A percentile compares a stretch with the other conserved stretches of the same genome.
Conservation (phyloP, 2,888 invertebrate genomes). For the Machimus atricapillus region DNA sequence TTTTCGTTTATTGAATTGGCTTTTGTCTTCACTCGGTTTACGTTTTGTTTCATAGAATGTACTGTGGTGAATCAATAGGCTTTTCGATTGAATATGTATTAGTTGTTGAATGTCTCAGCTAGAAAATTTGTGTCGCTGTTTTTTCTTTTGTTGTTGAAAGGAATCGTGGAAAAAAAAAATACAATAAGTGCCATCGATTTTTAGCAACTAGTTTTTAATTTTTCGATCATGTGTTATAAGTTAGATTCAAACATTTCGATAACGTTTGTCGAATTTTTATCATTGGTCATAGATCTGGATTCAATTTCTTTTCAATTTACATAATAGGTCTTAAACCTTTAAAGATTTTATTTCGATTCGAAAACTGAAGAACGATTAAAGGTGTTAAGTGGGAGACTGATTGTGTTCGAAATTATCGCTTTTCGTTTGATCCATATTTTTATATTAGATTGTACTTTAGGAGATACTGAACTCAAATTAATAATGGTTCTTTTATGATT, state of each 20-base stretch:
- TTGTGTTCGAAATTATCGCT: neutral
- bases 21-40: neutral
- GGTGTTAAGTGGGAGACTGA: neutral
- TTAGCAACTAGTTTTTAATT: neutral
- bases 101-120: neutral
- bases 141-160: neutral
- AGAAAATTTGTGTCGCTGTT: neutral
- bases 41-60: neutral
- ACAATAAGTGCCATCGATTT: neutral
- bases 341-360: neutral
- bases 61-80: neutral
- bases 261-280: neutral
- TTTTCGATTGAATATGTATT: neutral
- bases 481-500: no score
- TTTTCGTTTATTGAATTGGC: slow-evolving; percentile 5
- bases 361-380: neutral
- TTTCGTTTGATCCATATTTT: neutral
- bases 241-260: neutral
- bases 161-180: neutral
- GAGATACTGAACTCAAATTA: neutral
- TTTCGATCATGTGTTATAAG: neutral
- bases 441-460: neutral
- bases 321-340: neutral
- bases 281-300: neutral
- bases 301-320: neutral